phyloP scores from a whole-genome alignment of 35 echinoderm and acorn worm species.

The Apostichopus japonicus region DNA sequence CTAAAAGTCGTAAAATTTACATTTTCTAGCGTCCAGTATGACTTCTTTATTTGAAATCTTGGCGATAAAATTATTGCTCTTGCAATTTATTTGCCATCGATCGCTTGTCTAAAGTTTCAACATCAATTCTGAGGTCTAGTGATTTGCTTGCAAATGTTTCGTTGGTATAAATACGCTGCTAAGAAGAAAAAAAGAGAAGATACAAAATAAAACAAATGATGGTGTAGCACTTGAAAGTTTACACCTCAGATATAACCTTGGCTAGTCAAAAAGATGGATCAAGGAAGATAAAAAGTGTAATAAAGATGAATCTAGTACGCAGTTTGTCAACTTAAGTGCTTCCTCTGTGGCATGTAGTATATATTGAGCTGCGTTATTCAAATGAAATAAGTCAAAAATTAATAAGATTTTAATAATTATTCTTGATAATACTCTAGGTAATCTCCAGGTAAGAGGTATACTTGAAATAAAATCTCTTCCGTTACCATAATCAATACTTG shows the following conservation, averaged over 20 bases:
- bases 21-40: not conserved
- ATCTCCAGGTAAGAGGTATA: too few species aligned
- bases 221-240: not conserved
- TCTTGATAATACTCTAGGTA: too few species aligned
- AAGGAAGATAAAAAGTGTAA: too few species aligned
- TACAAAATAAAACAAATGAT: not conserved
- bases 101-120: not conserved
- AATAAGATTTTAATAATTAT: too few species aligned
- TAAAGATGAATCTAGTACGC: too few species aligned
- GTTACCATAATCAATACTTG: too few species aligned
- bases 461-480: too few species aligned
- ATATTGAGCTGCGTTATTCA: too few species aligned
- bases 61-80: not conserved
- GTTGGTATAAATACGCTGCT: not conserved
- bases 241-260: not conserved
- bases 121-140: not conserved
- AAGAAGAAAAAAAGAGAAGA: not conserved
- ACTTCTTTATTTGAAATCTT: not conserved
- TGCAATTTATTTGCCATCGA: not conserved
- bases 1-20: not conserved
- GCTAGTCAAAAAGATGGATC: too few species aligned
- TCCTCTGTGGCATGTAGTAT: too few species aligned
- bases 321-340: too few species aligned
- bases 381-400: too few species aligned
- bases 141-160: not conserved